Evolutionary conservation across 2,888 invertebrate genomes (phyloP).

Genomic region (Pristionchus japonicus): DNA sequence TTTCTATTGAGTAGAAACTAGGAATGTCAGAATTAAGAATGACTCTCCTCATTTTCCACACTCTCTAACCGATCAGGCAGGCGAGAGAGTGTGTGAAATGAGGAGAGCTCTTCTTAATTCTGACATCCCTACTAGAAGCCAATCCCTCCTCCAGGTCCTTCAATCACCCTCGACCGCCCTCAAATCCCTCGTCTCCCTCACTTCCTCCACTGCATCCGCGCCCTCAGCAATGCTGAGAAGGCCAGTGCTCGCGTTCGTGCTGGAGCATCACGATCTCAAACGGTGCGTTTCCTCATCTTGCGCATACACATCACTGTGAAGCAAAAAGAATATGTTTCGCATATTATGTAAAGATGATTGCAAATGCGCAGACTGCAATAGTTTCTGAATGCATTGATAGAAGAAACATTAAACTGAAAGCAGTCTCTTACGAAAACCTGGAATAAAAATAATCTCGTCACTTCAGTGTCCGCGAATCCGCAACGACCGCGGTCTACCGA

Average conservation of each 20-base stretch:
- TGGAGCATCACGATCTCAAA: constrained; percentile 76
- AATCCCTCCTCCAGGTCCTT: constrained; percentile 54
- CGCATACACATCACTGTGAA: too few species aligned
- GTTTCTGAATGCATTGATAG: not conserved
- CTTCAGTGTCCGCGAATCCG: constrained; percentile 86
- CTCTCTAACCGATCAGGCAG: too few species aligned
- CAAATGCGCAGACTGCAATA: too few species aligned
- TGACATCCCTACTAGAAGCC: too few species aligned
- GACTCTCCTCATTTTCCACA: too few species aligned
- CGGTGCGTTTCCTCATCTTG: too few species aligned
- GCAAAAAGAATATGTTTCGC: too few species aligned
- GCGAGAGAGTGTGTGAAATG: too few species aligned
- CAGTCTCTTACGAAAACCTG: not conserved
- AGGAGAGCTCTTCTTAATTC: too few species aligned
- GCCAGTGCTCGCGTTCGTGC: constrained; percentile 89
- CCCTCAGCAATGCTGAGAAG: constrained; percentile 80
- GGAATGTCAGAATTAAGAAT: too few species aligned
- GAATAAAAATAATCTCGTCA: not conserved
- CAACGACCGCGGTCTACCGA: constrained; percentile 87
- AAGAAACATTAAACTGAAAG: not conserved
- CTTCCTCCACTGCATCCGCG: constrained; percentile 51
- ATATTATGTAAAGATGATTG: too few species aligned
- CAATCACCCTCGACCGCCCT: constrained; percentile 65
- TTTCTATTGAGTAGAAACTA: too few species aligned
- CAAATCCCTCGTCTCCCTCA: constrained; percentile 60